Percentiles rank a stretch among this genome's conserved stretches.
These are phyloP conservation scores for Sorex araneus DNA, from an alignment of 2,113 vertebrate genomes.

Conservation along the genomic window DNA sequence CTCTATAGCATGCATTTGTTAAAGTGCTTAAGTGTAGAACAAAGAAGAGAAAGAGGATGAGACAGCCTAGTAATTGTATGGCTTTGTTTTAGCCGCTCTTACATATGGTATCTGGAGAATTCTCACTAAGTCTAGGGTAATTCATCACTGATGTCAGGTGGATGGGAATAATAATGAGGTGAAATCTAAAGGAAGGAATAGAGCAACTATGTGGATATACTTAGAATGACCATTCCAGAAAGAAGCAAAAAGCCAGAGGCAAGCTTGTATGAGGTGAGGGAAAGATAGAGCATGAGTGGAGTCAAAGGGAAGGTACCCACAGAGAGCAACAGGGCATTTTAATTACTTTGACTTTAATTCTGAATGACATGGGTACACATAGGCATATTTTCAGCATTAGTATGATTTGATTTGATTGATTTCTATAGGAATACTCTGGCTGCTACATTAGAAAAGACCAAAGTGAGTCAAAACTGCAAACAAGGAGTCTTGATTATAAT, in stretches of 20 bases:
- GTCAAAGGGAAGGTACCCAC: too few relatives aligned
- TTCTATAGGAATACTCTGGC: not conserved
- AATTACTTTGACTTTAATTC: not conserved
- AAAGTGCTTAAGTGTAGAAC: not conserved
- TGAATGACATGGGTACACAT: not conserved
- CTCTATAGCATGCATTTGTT: not conserved
- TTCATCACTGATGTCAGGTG: not conserved
- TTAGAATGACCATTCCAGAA: not conserved
- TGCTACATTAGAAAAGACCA: not conserved
- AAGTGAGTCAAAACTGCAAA: not conserved
- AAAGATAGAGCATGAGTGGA: too few relatives aligned
- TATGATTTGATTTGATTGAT: not conserved
- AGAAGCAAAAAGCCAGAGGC: not conserved
- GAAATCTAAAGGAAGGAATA: not conserved
- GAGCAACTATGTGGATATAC: not conserved
- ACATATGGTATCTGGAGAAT: not conserved
- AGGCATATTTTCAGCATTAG: not conserved
- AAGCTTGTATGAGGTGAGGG: not conserved
- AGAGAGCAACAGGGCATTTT: not conserved
- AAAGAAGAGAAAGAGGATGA: not conserved
- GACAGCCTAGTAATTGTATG: not conserved
- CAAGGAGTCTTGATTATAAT: not conserved
- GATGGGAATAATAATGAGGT: not conserved
- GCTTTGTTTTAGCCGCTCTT: not conserved
- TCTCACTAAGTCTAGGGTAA: not conserved